Base-by-base conservation (phyloP, 1,140 invertebrate genomes). In the Pachyrhynchus sulphureomaculatus region DNA sequence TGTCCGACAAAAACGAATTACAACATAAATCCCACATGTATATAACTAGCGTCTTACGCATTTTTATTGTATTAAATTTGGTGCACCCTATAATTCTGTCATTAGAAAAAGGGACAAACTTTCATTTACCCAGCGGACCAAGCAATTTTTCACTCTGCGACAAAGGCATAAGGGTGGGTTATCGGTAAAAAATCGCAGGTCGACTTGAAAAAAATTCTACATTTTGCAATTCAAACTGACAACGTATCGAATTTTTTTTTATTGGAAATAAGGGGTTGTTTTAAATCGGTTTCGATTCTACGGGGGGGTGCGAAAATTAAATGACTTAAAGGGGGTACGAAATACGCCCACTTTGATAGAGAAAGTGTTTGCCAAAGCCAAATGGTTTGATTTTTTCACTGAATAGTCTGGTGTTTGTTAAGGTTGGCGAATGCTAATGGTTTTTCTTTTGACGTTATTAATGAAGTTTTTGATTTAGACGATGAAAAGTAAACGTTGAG, bases 191-290 rank as follows among this genome's bases (percentile, higher is more conserved):
- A 49, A 20, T 36, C 5, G 12, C 21, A 17, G 58, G 48, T 3
- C 58, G n/a, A 61, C 39, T 36, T 24, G 47, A 37, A 48, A 57
- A 57, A 47, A 44, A n/a, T n/a, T n/a, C 32, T 57, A 17, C 54
- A 18, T 57, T 57, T 57, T 15, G 54, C 48, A 51, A 52, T 42
- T 53, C 48, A 39, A 52, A 52, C 4, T 61, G 58, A 61, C 58
- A 61, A 61, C 48, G 49, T 61, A 61, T 61, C 48, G 48, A 61
- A 61, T 52, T 61, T 61, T 61, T 47, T 33, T 55, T 51, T 42
- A 52, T 61, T 32, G 48, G 41, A 13, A 42, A 61, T 53, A 61
- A 61, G 58, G 58, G 58, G 58, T 61, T 61, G 58, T 61, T 61
- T 61, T 61, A 52, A 61, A 61, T 61, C 58, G 48, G 47, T 61